Evolutionary conservation across 35 echinoderm and acorn worm species (phyloP).

Genomic region (Ophioderma brevispina): DNA sequence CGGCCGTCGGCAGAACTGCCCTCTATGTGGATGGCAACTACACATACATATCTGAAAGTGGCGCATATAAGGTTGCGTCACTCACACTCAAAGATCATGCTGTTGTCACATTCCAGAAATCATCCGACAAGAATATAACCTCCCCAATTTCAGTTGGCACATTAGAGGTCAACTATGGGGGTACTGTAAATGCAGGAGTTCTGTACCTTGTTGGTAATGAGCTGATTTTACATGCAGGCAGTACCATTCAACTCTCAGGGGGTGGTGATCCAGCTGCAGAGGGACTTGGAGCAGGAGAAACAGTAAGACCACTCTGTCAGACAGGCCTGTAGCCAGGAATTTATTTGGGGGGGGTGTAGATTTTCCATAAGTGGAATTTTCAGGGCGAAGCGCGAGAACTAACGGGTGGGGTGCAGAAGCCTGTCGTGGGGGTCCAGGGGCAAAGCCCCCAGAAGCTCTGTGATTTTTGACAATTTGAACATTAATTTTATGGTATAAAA

Average conservation of each 20-base stretch:
- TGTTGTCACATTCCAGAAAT: conserved; percentile 35
- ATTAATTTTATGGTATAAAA: too few relatives aligned
- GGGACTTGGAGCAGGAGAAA: conserved; percentile 62
- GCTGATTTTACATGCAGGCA: conserved; percentile 71
- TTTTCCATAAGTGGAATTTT: too few relatives aligned
- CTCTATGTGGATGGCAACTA: conserved; percentile 66
- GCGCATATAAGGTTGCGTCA: conserved; percentile 72
- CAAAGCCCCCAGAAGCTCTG: too few relatives aligned
- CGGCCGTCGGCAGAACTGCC: conserved; percentile 68
- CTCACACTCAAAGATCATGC: conserved; percentile 61
- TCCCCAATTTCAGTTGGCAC: conserved; percentile 53
- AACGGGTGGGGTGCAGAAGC: too few relatives aligned
- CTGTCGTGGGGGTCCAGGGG: too few relatives aligned
- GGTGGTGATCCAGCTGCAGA: conserved; percentile 37
- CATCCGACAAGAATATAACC: neutral
- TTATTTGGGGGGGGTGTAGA: too few relatives aligned
- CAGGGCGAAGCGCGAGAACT: too few relatives aligned
- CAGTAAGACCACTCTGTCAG: too few relatives aligned
- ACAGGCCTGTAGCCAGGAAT: too few relatives aligned
- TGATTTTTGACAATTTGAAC: too few relatives aligned
- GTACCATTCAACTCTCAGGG: conserved; percentile 66
- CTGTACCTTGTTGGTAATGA: conserved; percentile 67
- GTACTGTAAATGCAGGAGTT: conserved; percentile 23
- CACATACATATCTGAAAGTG: conserved; percentile 60
- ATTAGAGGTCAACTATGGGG: conserved; percentile 76